Evolutionary conservation across 1,140 invertebrate species (phyloP).

Genomic region (Scylla paramamosain): DNA sequence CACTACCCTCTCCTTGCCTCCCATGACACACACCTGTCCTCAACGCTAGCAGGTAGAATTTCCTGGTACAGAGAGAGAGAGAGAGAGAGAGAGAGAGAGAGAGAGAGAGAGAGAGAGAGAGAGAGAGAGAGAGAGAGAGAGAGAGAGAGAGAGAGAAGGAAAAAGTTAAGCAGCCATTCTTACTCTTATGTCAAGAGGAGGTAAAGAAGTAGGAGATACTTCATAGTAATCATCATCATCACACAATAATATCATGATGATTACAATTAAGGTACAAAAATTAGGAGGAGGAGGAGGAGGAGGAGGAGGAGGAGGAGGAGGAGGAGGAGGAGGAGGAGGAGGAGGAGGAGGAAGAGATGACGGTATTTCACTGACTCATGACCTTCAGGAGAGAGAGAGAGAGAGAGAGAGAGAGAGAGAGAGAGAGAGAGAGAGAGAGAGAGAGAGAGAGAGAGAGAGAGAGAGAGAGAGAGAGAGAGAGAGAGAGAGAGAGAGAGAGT

Average conservation of each 20-base stretch:
- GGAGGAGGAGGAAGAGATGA: constrained; percentile 8
- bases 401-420: constrained; percentile 26
- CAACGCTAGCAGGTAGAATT: too few species aligned
- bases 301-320: constrained; percentile 5
- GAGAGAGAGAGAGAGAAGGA: constrained; percentile 44
- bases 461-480: background rate
- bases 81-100: background rate
- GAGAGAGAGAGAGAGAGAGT: constrained; percentile 15
- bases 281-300: background rate
- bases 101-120: constrained; percentile 51
- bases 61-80: too few species aligned
- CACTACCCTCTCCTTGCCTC: too few species aligned
- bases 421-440: constrained; percentile 34
- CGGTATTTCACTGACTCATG: background rate
- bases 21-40: too few species aligned
- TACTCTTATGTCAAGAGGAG: too few species aligned
- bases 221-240: too few species aligned
- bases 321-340: background rate
- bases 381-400: background rate
- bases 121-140: constrained; percentile 48
- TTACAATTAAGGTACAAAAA: background rate
- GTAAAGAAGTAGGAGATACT: too few species aligned
- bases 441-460: constrained; percentile 2
- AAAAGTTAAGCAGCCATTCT: background rate
- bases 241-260: too few species aligned